Evolutionary conservation across 2,888 invertebrate species (phyloP).

Genomic region (Dasypogon diadema): DNA sequence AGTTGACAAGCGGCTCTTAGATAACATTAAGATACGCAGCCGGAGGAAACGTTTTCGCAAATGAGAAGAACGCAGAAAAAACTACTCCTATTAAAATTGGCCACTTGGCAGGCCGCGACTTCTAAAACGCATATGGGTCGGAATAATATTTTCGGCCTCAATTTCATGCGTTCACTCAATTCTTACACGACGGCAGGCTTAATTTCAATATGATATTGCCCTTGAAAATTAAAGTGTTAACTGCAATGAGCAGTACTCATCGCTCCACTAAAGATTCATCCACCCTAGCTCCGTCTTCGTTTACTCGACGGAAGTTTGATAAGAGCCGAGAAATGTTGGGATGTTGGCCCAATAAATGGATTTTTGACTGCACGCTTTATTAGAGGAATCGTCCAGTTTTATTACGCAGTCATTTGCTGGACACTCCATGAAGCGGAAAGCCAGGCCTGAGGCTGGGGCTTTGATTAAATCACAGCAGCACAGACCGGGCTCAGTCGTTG

Average conservation of each 20-base stretch:
- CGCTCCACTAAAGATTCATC: neutral
- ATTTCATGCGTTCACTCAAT: constrained; percentile 3
- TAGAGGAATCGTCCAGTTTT: constrained; percentile 30
- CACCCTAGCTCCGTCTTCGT: constrained; percentile 11
- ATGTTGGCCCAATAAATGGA: constrained; percentile 18
- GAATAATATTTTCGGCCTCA: constrained; percentile 7
- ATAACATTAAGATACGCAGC: constrained; percentile 29
- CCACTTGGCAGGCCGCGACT: neutral
- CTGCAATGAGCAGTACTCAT: neutral
- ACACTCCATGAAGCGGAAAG: neutral
- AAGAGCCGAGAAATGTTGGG: constrained; percentile 12
- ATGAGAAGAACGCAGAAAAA: neutral
- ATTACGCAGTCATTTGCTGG: neutral
- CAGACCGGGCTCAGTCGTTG: constrained; percentile 19
- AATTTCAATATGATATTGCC: constrained; percentile 29
- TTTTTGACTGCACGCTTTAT: constrained; percentile 34
- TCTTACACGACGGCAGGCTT: constrained; percentile 10
- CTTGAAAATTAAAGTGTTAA: constrained; percentile 33
- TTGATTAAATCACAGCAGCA: constrained; percentile 27
- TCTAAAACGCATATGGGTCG: constrained; percentile 16
- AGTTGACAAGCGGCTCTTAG: constrained; percentile 49
- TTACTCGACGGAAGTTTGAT: constrained; percentile 38
- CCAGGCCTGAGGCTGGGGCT: neutral
- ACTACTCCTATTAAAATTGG: constrained; percentile 26
- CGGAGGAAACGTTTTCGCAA: constrained; percentile 21